A percentile compares a stretch with the other conserved stretches of the same genome.
Evolutionary conservation across 2,113 vertebrate species (phyloP).

Genomic region (Hippolais icterina): DNA sequence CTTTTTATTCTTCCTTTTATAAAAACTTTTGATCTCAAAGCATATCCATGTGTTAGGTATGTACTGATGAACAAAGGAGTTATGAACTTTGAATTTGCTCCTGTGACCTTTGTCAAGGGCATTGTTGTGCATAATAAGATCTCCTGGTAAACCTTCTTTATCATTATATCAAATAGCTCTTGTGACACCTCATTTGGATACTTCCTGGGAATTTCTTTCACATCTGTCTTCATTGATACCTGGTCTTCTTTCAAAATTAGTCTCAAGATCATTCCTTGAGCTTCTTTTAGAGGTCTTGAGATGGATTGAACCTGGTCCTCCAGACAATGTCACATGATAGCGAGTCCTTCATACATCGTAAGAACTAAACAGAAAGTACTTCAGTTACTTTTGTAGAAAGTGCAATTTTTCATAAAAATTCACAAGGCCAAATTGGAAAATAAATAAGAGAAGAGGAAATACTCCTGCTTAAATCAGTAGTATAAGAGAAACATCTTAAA

Average conservation of each 20-base stretch:
- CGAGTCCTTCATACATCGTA: background rate
- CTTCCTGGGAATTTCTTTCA: background rate
- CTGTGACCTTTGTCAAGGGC: background rate
- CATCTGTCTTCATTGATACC: background rate
- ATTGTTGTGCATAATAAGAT: background rate
- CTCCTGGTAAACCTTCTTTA: background rate
- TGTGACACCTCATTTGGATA: background rate
- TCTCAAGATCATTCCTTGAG: background rate
- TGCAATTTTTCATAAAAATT: background rate
- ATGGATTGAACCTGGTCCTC: background rate
- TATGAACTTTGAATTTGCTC: background rate
- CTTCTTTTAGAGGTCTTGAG: background rate
- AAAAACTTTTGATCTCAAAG: background rate
- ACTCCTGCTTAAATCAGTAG: background rate
- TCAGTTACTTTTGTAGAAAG: background rate
- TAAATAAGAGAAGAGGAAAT: background rate
- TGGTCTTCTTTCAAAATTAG: background rate
- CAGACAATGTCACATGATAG: background rate
- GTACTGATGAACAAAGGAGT: background rate
- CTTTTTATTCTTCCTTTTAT: background rate
- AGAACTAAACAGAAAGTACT: background rate
- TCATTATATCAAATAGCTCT: background rate
- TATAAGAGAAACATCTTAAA: background rate
- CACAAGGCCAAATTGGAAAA: background rate
- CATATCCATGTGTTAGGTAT: background rate